phyloP scores from a whole-genome alignment of 2,797 vertebrate genomes.

The Platyrinchus mystaceus region DNA sequence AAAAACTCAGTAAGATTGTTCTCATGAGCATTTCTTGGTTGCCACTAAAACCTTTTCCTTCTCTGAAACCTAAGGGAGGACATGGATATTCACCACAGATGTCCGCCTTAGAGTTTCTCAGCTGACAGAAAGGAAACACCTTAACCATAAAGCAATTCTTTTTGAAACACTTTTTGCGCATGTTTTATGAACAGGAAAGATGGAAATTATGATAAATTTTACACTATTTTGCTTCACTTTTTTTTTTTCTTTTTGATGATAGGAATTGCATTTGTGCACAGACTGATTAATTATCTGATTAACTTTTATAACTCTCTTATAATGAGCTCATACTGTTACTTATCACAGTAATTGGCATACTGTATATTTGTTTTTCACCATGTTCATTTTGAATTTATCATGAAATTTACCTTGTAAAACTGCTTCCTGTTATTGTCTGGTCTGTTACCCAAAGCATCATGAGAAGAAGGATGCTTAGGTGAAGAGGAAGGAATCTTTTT shows the following conservation, averaged over 20 bases:
- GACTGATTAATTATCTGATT: not conserved
- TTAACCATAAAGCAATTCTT: not conserved
- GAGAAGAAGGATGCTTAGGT: not conserved
- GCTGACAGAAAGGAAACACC: not conserved
- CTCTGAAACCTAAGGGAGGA: not conserved
- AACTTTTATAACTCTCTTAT: not conserved
- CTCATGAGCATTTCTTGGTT: not conserved
- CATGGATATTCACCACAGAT: not conserved
- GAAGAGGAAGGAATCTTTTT: not conserved
- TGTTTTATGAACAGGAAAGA: not conserved
- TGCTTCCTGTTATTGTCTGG: not conserved
- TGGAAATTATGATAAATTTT: not conserved
- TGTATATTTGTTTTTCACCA: not conserved
- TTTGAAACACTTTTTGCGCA: not conserved
- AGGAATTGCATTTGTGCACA: not conserved
- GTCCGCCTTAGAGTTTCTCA: not conserved
- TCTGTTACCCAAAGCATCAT: not conserved
- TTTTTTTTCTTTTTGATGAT: not conserved
- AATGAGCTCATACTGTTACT: not conserved
- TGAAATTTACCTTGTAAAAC: not conserved
- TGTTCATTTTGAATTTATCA: not conserved
- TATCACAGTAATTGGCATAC: not conserved
- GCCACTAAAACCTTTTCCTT: not conserved
- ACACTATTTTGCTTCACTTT: not conserved
- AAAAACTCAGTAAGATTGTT: not conserved